Base-by-base conservation (phyloP, 2,113 vertebrate genomes). In the Corythaixoides concolor region DNA sequence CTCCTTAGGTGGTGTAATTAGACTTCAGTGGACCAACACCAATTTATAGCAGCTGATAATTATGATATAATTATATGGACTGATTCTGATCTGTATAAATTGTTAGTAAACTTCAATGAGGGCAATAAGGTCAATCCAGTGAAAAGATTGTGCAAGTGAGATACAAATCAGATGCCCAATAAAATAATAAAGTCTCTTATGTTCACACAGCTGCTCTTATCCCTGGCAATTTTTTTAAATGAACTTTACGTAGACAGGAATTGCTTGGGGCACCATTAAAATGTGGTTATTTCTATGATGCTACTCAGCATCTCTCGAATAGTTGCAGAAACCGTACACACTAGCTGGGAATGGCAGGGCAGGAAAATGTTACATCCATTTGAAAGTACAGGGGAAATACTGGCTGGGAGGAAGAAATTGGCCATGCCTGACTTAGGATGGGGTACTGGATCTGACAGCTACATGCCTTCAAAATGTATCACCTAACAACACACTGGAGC, bases 1-100 rank as follows among this genome's bases (percentile, higher is more conserved):
- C 93, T 97, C 85, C 87, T 97, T 92, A 94, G 93, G 94, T 94
- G 97, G 93, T 95, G 93, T 91, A 95, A 95, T 95, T 96, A 88
- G 59, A 92, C 89, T 95, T 83, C 67, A 94, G 66, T 43, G 84
- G 91, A 88, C 89, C 78, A 94, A 59, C 23, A 69, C 84, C 78
- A 97, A 89, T 89, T 95, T 95, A 92, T 27, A 95, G 86, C 63
- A 94, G 89, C 67, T 95, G 67, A 94, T 89, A 95, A 91, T 89
- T 85, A 90, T 56, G 96, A 91, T 80, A 80, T 95, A 97, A 95
- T 97, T 95, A 96, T 80, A 95, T 7, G 32, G 81, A 89, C 55
- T 79, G 95, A 97, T 93, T 96, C 28, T 85, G 60, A 97, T 95
- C 96, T 85, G 69, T 87, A 83, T 79, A 85, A 85, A 77, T 96